These are phyloP conservation scores for Latrodectus hesperus DNA, from an alignment of 2,888 invertebrate genomes.

Conservation along the genomic window DNA sequence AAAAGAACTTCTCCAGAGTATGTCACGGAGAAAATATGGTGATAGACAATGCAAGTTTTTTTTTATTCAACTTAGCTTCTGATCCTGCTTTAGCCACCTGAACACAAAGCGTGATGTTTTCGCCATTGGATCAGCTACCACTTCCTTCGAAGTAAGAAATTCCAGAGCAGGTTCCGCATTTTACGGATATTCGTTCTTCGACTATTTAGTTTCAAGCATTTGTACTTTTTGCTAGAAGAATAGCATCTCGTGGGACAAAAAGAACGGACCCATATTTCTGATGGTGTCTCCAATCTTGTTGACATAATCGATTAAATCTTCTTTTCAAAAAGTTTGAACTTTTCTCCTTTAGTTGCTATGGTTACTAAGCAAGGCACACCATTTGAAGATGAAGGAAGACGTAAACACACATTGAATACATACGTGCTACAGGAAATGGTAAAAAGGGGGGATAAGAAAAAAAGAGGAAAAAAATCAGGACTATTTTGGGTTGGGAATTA, in stretches of 20 bases:
- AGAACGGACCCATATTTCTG: slow-evolving; percentile 35
- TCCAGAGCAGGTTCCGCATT: slow-evolving; percentile 1
- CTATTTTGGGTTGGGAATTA: background rate
- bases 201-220: slow-evolving; percentile 13
- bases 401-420: slow-evolving; percentile 8
- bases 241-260: slow-evolving; percentile 20
- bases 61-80: no score
- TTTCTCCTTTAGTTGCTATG: slow-evolving; percentile 49
- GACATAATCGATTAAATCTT: slow-evolving; percentile 64
- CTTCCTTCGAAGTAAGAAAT: slow-evolving; percentile 13
- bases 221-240: slow-evolving; percentile 19
- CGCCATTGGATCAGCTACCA: background rate
- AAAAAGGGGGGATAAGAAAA: background rate
- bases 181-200: slow-evolving; percentile 6
- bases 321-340: slow-evolving; percentile 50
- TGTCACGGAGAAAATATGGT: no score
- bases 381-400: slow-evolving; percentile 9
- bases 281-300: slow-evolving; percentile 56
- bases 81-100: no score
- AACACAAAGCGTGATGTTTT: no score
- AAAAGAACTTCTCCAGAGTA: no score
- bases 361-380: slow-evolving; percentile 40
- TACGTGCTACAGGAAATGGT: background rate
- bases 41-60: no score
- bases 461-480: background rate